Percentiles rank a stretch among this genome's conserved stretches.
These are phyloP conservation scores for Tringa solitaria DNA, from an alignment of 2,113 vertebrate species.

Conservation along the genomic window DNA sequence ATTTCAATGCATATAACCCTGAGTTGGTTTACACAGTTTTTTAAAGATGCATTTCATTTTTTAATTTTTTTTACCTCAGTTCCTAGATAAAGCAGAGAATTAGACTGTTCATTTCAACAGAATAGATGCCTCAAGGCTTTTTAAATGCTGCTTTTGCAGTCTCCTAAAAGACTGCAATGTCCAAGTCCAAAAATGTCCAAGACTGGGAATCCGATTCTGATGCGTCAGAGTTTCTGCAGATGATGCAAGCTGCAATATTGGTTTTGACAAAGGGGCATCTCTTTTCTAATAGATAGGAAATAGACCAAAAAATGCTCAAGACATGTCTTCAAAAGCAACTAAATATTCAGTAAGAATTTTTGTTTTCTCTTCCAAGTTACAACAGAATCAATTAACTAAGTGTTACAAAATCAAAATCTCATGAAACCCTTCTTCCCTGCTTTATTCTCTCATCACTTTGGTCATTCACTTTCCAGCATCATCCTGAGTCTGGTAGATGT, in stretches of 20 bases:
- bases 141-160: not conserved
- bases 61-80: not conserved
- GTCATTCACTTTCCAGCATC: not conserved
- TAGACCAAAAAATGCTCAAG: not conserved
- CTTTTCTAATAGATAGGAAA: not conserved
- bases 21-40: not conserved
- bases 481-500: not conserved
- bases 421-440: not conserved
- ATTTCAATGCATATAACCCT: not conserved
- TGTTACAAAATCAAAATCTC: not conserved
- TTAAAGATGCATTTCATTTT: not conserved
- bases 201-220: not conserved
- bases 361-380: not conserved
- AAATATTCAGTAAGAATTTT: not conserved
- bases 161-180: not conserved
- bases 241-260: not conserved
- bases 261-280: not conserved
- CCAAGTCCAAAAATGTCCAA: not conserved
- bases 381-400: not conserved
- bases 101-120: not conserved
- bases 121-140: not conserved
- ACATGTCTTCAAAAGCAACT: not conserved
- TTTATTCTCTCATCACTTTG: not conserved
- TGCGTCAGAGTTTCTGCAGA: not conserved
- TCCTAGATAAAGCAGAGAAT: not conserved